Percentiles rank a stretch among this genome's conserved stretches.
phyloP scores from a whole-genome alignment of 1,140 invertebrate genomes.

The Aricia agestis region DNA sequence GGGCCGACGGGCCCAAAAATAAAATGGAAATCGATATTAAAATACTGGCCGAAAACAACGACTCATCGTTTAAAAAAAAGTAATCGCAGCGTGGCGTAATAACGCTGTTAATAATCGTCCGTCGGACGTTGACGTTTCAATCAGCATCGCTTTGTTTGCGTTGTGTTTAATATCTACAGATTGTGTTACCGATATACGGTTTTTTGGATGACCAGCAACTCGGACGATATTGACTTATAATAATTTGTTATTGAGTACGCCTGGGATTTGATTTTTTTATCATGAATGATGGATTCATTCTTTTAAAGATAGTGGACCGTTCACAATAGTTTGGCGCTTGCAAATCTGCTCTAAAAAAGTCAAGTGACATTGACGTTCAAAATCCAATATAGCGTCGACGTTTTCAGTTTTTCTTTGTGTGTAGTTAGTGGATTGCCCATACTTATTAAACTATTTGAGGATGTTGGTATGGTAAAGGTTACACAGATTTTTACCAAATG shows the following conservation, averaged over 20 bases:
- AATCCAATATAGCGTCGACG: no score
- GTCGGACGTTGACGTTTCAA: conserved; percentile 66
- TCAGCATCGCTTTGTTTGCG: conserved; percentile 66
- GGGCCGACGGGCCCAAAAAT: conserved; percentile 30
- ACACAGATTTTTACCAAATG: no score
- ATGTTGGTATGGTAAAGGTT: no score
- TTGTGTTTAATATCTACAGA: conserved; percentile 67
- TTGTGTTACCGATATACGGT: conserved; percentile 70
- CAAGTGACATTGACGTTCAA: no score
- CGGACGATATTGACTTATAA: conserved; percentile 37
- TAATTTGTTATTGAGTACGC: conserved; percentile 34
- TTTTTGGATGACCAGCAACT: conserved; percentile 48
- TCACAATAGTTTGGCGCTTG: background rate
- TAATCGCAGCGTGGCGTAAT: conserved; percentile 41
- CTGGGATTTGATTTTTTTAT: conserved; percentile 21
- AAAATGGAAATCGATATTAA: conserved; percentile 47
- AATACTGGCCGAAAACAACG: conserved; percentile 38
- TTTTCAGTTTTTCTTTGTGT: no score
- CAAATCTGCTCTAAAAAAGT: no score
- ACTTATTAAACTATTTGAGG: no score
- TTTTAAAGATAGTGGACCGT: background rate
- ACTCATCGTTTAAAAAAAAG: conserved; percentile 41
- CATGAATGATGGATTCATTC: background rate
- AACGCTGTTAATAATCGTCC: conserved; percentile 40
- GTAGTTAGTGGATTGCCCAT: no score